Evolutionary conservation across 2,113 vertebrate species (phyloP).

Genomic region (Sus scrofa): DNA sequence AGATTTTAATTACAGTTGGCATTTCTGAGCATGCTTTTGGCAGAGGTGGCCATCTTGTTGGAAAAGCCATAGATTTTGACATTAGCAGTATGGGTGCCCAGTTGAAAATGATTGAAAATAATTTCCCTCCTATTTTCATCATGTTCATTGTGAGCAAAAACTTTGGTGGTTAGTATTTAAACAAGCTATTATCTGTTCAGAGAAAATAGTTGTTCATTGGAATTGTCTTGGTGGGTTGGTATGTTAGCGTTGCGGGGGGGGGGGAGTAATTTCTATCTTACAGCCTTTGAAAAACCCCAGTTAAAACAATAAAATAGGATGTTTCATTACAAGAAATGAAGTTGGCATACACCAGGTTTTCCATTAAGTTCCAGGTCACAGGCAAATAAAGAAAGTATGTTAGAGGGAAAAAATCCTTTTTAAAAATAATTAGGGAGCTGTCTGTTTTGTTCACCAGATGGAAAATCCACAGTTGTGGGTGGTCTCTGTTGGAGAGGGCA

Average conservation of each 20-base stretch:
- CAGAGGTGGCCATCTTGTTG: conserved; percentile 89
- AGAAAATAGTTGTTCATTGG: conserved; percentile 84
- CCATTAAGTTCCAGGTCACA: conserved; percentile 92
- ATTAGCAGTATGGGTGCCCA: conserved; percentile 91
- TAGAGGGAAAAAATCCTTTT: conserved; percentile 88
- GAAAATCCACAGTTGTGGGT: conserved; percentile 91
- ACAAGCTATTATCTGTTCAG: conserved; percentile 79
- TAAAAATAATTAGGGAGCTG: conserved; percentile 94
- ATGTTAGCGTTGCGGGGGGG: conserved; percentile 77
- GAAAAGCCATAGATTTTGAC: conserved; percentile 92
- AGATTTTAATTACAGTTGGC: conserved; percentile 93
- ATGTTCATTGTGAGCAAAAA: conserved; percentile 82
- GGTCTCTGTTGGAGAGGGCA: conserved; percentile 91
- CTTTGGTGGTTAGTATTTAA: conserved; percentile 84
- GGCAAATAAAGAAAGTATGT: conserved; percentile 92
- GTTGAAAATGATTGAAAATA: conserved; percentile 87
- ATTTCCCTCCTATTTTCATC: conserved; percentile 87
- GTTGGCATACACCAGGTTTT: conserved; percentile 90
- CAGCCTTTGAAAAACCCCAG: conserved; percentile 83
- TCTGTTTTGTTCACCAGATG: conserved; percentile 93
- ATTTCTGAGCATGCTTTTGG: conserved; percentile 91
- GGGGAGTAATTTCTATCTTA: conserved; percentile 86
- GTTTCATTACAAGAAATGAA: conserved; percentile 89
- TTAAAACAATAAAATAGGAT: conserved; percentile 89
- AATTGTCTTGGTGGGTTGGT: conserved; percentile 84